Base-by-base conservation (phyloP, 2,113 vertebrate genomes). In the Pterophyllum scalare region DNA sequence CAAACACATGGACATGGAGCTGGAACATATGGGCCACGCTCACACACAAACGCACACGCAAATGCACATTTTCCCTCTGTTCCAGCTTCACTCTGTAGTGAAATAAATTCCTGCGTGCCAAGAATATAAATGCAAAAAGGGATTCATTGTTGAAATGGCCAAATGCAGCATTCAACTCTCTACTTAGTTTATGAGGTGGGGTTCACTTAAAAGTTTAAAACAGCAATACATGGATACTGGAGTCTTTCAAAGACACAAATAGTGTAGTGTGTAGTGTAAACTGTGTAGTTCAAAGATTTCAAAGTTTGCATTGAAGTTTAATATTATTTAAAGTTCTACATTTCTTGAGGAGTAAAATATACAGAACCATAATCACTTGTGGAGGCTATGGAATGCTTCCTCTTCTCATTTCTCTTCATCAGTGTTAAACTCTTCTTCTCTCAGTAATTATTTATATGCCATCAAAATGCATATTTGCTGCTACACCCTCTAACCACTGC, bases 61-160 rank as follows among this genome's bases (percentile, higher is more conserved):
- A 58, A 65, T 49, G 61, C 59, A 75, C 79, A 81, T 28, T 83
- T 83, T 81, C 54, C 38, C 86, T 77, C 72, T 77, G n/a, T 85
- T 87, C 77, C 76, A 76, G 81, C 43, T 61, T 83, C 67, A 86
- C 74, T 54, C 80, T 82, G 72, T 72, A 80, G 72, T 28, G 28
- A 28, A 28, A 38, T 38, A 38, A 38, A 38, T 10, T 38, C 35
- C 49, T 7, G 58, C 78, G 22, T 49, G 88, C 84, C 90, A 87
- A 81, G 77, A 91, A 82, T 78, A 90, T 87, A 79, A 86, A 91
- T 83, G 80, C 83, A 90, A 88, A 91, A 93, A 94, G 87, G 72
- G 80, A 87, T 58, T 62, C 74, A 90, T 92, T 93, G 92, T 95
- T 93, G 61, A 85, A 88, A 75, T 20, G 52, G 80, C 86, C 88